Base-by-base conservation (phyloP, 2,113 vertebrate genomes). In the Rhipidura dahli region DNA sequence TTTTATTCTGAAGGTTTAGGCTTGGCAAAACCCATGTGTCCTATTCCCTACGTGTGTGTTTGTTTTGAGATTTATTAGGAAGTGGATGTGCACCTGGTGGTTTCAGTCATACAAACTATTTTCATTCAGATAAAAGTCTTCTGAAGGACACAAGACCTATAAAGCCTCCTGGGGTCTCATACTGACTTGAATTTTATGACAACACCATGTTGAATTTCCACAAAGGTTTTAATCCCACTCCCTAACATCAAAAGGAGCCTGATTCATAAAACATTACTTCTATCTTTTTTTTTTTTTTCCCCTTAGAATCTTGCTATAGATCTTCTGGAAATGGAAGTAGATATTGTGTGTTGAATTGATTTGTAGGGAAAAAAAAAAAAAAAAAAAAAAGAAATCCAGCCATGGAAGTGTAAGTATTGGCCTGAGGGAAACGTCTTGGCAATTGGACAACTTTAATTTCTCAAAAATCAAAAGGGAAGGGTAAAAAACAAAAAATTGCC, bases 251-350 rank as follows among this genome's bases (percentile, higher is more conserved):
- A 87, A 95, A 94, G 81, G 22, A 94, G 31, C 11, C 65, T 93
- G 73, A 94, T 96, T 93, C 89, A 96, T 93, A 97, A 96, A 95
- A 93, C 90, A 94, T 93, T 83, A 35, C 50, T 85, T 85, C 54
- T 63, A n/a, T 53, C 7, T 28, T 30, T 47, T 81, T 75, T 79
- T 80, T 26, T 40, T 54, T 54, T 7, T 78, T n/a, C n/a, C 5
- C n/a, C 11, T 65, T 79, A 75, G 86, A 91, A 82, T 84, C 57
- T 84, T 81, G 19, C 40, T 87, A 93, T 85, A 90, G 91, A 93
- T 93, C 75, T 90, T 85, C 59, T 66, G 63, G 81, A 94, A 97
- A 70, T 89, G 31, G 71, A 87, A 76, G 53, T 30, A 64, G 40
- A 69, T 85, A 69, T 61, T 94, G 45, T 90, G 30, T 66, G 21